These are phyloP conservation scores for Enteromius radiatus DNA, from an alignment of 2,797 vertebrate genomes.

Conservation along the genomic window DNA sequence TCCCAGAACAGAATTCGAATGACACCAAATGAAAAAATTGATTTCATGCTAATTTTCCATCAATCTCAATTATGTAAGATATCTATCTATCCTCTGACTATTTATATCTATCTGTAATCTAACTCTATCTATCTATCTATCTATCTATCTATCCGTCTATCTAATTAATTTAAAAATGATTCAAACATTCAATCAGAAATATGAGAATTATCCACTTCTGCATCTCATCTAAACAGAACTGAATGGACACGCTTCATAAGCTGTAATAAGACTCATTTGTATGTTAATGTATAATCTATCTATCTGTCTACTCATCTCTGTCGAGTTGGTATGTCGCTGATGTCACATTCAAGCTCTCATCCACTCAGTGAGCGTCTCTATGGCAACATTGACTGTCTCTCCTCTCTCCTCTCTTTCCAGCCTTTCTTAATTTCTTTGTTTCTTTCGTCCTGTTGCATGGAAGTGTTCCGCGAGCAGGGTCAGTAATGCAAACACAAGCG, in stretches of 20 bases:
- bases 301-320: not conserved
- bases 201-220: not conserved
- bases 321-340: slow-evolving; percentile 19
- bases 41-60: no score
- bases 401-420: slow-evolving; percentile 60
- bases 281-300: not conserved
- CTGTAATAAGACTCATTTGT: not conserved
- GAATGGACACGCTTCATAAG: not conserved
- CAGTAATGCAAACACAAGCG: slow-evolving; percentile 40
- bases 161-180: not conserved
- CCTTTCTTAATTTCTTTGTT: slow-evolving; percentile 54
- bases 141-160: not conserved
- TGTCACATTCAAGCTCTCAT: slow-evolving; percentile 60
- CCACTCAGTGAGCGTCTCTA: slow-evolving; percentile 68
- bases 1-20: not conserved
- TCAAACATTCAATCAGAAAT: not conserved
- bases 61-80: no score
- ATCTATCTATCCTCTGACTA: no score
- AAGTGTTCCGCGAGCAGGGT: slow-evolving; percentile 50
- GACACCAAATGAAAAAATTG: not conserved
- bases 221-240: not conserved
- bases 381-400: slow-evolving; percentile 68
- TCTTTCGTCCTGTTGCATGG: slow-evolving; percentile 59
- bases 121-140: not conserved
- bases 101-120: no score